These are phyloP conservation scores for Tetranychus truncatus DNA, from an alignment of 2,888 invertebrate species.

Conservation along the genomic window DNA sequence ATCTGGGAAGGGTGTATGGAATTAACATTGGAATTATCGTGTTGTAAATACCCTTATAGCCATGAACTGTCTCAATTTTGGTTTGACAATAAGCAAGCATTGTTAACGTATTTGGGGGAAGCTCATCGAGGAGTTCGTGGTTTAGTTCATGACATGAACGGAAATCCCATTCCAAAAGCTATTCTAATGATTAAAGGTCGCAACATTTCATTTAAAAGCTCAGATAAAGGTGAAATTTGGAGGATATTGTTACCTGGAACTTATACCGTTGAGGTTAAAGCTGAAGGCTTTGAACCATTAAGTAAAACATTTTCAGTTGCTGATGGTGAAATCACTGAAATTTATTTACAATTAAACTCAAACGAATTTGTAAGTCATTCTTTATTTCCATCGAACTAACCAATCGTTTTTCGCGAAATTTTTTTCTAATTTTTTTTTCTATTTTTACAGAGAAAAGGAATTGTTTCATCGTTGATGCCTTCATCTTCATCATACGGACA, in stretches of 20 bases:
- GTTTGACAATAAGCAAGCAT: conserved; percentile 67
- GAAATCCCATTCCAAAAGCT: conserved; percentile 58
- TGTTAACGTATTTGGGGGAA: conserved; percentile 64
- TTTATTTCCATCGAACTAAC: neutral
- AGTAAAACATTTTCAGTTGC: conserved; percentile 23
- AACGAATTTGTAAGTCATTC: neutral
- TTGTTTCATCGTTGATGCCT: neutral
- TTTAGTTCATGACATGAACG: conserved; percentile 55
- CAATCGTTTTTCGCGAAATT: neutral
- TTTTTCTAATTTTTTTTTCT: neutral
- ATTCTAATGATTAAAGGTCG: conserved; percentile 57
- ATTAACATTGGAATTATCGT: conserved; percentile 77
- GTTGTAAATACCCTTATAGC: conserved; percentile 76
- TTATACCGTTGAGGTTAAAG: conserved; percentile 56
- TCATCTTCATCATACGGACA: neutral
- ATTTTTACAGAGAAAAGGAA: neutral
- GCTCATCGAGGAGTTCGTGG: conserved; percentile 76
- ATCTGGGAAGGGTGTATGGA: conserved; percentile 84
- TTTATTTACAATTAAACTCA: neutral
- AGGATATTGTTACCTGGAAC: conserved; percentile 66
- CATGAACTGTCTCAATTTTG: conserved; percentile 61
- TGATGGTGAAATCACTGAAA: conserved; percentile 12
- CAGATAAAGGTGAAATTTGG: conserved; percentile 82
- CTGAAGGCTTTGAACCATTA: conserved; percentile 23
- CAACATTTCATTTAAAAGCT: conserved; percentile 64